Evolutionary conservation across 2,113 vertebrate species (phyloP), one percentile per base, ranked within the genome.

Genomic region (Corydoras maculifer): DNA sequence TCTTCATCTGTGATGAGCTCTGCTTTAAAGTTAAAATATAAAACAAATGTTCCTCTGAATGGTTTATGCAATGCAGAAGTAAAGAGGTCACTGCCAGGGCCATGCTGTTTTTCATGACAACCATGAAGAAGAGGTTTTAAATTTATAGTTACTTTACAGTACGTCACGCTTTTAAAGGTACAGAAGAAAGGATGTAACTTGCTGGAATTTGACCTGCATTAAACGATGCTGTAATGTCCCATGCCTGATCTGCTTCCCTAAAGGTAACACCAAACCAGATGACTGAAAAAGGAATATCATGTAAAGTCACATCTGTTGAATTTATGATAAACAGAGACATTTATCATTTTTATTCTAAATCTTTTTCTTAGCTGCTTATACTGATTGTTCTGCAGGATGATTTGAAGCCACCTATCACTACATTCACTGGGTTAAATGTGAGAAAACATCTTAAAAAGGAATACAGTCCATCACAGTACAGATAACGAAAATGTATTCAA

Each of bases 1-100:
- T 49, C 51, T 64, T 60, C 59, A 31, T 25, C 30, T 30, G 49
- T 79, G 72, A 77, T 75, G 84, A 79, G 81, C 82, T 68, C 73
- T 78, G 74, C 80, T 78, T 83, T 58, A 75, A 51, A 73, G 72
- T 51, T 73, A 63, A 77, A 82, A 84, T 81, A 75, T 82, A 81
- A 76, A 83, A 77, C 76, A 84, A 80, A 76, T 77, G 67, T 82
- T 82, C 62, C 74, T 73, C 76, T 51, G 72, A 81, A 84, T 77
- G 78, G 76, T 73, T 79, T 79, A 75, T 78, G 78, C 79, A 80
- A 81, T 75, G 64, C 62, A n/a, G 32, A 60, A 65, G 64, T 18
- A 15, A 79, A 66, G 69, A 72, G 78, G 66, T 82, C 79, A 77
- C 66, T 54, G 65, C 74, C 62, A 73, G 77, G 55, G 73, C 70